Base-by-base conservation (phyloP, 2,888 invertebrate genomes). In the Julus scandinavius region DNA sequence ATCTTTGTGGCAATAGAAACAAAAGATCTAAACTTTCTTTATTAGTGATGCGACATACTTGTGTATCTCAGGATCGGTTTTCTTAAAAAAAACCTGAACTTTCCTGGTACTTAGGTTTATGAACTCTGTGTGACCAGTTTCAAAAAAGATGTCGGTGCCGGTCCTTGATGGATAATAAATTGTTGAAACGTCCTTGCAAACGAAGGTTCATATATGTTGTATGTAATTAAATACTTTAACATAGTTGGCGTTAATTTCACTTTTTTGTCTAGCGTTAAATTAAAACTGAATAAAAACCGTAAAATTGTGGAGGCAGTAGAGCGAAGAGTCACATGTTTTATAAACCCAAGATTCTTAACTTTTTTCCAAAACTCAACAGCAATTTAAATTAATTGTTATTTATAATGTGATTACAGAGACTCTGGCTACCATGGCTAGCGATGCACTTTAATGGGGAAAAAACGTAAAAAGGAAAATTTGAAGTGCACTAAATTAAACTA, bases 191-290 rank as follows among this genome's bases (percentile, higher is more conserved):
- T 0, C 72, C 29, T 29, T 11, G 29, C 72, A 72, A 11, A 72
- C 29, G 9, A 20, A 45, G 45, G 29, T 6, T 20, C 20, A 72
- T 29, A 29, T 11, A 29, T 29, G 29, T 45, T 45, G 20, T 11
- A 72, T 20, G 20, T 9, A 72, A 29, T 72, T 72, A 29, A 29
- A 29, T 17, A 54, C 72, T 29, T 72, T 72, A 72, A 29, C 63
- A 63, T 63, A 54, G 11, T n/a, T 63, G 11, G 63, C 72, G 72
- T 72, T 72, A 72, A 72, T 72, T 58, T 72, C 72, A 72, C 29
- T 72, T 72, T 63, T 72, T 72, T 72, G 17, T 58, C n/a, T n/a
- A 29, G 29, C 29, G 20, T 72, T 9, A 72, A 29, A 9, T 11
- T 1, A 2, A 72, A 72, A 72, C 72, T 72, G 7, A 9, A 72